A percentile compares a stretch with the other conserved stretches of the same genome.
Evolutionary conservation across 2,113 vertebrate genomes (phyloP).

Genomic region (Cyprinus carpio): DNA sequence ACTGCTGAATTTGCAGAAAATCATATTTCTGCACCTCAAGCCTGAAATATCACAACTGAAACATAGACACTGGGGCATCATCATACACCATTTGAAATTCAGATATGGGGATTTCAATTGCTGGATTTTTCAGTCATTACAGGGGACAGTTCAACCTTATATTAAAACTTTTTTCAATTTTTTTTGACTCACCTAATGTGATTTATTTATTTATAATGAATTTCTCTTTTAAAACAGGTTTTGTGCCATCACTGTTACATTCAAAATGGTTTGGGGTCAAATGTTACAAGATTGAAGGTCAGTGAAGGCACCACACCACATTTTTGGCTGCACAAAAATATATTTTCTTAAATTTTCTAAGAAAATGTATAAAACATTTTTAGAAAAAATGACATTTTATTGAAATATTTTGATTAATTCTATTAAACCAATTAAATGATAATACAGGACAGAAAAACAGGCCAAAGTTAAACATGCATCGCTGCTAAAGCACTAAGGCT

Average conservation of each 20-base stretch:
- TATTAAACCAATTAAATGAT: neutral
- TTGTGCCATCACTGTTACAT: neutral
- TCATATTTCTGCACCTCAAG: neutral
- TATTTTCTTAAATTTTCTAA: too few relatives aligned
- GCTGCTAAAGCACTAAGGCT: neutral
- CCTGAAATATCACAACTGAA: neutral
- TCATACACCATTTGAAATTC: neutral
- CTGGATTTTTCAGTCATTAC: too few relatives aligned
- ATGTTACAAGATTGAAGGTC: neutral
- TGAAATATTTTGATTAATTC: too few relatives aligned
- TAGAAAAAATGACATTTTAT: too few relatives aligned
- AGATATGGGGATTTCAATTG: neutral
- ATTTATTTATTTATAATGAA: neutral
- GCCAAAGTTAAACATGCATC: neutral
- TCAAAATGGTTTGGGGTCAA: neutral
- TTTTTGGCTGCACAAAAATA: neutral
- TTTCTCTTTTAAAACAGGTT: neutral
- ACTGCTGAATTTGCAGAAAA: neutral
- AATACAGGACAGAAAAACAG: neutral
- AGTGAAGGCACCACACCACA: neutral
- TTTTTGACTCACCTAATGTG: too few relatives aligned
- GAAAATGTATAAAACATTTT: too few relatives aligned
- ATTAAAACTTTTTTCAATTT: too few relatives aligned
- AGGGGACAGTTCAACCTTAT: too few relatives aligned
- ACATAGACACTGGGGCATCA: neutral